Conservation (phyloP, 2,888 invertebrate species). For the Phasia obesa region DNA sequence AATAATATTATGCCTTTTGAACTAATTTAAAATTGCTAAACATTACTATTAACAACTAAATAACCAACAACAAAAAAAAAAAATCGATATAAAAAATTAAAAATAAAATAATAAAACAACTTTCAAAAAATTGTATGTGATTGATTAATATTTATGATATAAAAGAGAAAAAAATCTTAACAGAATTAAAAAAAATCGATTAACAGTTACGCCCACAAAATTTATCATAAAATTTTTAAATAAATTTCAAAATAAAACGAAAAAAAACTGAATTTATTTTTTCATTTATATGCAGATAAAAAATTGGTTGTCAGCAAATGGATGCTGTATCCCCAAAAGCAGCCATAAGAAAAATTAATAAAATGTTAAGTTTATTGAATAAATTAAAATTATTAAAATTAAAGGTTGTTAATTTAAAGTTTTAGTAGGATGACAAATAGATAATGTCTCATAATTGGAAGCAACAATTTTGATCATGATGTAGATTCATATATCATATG, state of each 20-base stretch:
- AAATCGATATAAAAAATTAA: conserved; percentile 39
- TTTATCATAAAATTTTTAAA: conserved; percentile 53
- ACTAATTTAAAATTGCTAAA: conserved; percentile 56
- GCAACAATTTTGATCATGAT: too few species aligned
- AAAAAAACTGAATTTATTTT: conserved; percentile 48
- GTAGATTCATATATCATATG: too few species aligned
- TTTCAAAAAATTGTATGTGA: conserved; percentile 61
- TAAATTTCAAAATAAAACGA: conserved; percentile 3
- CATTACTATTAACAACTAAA: conserved; percentile 27
- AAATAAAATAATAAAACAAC: conserved; percentile 62
- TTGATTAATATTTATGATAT: conserved; percentile 65
- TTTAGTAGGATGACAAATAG: too few species aligned
- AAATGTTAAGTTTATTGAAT: background rate
- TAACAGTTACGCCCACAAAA: conserved; percentile 66
- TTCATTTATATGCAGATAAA: conserved; percentile 59
- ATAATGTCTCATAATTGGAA: too few species aligned
- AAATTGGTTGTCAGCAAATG: conserved; percentile 42
- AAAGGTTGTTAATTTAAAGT: background rate
- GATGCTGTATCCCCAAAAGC: conserved; percentile 33
- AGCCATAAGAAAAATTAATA: background rate
- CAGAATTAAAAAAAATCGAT: conserved; percentile 60
- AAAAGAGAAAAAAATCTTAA: conserved; percentile 40
- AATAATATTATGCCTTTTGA: conserved; percentile 60
- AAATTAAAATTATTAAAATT: background rate
- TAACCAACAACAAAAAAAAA: conserved; percentile 1